These are phyloP conservation scores for Distichodus sexfasciatus DNA, from an alignment of 2,797 vertebrate species.

Conservation along the genomic window DNA sequence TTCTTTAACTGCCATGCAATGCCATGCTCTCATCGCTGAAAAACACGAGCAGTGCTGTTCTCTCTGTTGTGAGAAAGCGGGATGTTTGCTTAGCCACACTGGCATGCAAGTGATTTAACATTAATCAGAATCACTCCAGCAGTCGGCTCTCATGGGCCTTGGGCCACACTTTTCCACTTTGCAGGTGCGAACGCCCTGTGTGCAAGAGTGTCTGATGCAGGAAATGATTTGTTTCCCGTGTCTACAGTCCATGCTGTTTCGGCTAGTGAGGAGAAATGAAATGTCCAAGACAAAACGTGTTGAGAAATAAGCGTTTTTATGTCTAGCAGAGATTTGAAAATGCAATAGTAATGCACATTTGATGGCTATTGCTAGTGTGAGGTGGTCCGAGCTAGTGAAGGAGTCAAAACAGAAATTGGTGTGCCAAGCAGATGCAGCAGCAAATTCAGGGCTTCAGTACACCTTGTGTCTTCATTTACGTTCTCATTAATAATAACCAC, in stretches of 20 bases:
- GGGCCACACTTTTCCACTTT: not conserved
- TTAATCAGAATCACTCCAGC: slow-evolving; percentile 32
- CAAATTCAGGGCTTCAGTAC: no score
- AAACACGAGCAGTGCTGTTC: not conserved
- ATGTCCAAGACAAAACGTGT: not conserved
- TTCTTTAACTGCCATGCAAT: slow-evolving; percentile 7
- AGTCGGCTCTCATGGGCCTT: slow-evolving; percentile 6
- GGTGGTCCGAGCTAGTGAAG: no score
- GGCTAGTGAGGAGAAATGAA: slow-evolving; percentile 11
- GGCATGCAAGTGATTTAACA: slow-evolving; percentile 27
- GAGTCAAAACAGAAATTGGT: no score
- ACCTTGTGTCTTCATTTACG: no score
- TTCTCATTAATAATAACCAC: no score
- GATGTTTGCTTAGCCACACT: no score
- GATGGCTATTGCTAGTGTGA: no score
- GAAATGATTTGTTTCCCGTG: slow-evolving; percentile 9
- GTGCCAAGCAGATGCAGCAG: no score
- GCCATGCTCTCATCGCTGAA: not conserved
- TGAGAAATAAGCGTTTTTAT: no score
- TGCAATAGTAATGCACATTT: no score
- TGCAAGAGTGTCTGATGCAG: slow-evolving; percentile 1
- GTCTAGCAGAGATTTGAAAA: no score
- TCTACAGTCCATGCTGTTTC: not conserved
- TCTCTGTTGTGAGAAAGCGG: no score
- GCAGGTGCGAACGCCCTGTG: slow-evolving; percentile 12